Percentiles rank a stretch among this genome's conserved stretches.
These are phyloP conservation scores for Acronicta alni DNA, from an alignment of 2,888 invertebrate species.

Conservation along the genomic window DNA sequence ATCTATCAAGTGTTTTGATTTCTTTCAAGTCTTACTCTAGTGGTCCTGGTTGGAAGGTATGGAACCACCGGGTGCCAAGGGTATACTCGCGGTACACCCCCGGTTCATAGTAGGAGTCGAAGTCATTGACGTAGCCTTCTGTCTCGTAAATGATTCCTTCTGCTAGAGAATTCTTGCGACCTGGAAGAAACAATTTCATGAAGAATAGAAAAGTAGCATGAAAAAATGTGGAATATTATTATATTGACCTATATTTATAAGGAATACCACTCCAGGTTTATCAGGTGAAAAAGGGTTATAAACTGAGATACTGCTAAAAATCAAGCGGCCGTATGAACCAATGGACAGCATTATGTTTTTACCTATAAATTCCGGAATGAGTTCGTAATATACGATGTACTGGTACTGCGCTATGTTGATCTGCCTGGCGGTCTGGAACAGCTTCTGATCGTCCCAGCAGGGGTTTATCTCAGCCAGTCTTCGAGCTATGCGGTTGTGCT, in stretches of 20 bases:
- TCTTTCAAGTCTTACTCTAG: constrained; percentile 57
- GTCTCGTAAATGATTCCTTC: constrained; percentile 65
- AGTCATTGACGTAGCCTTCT: constrained; percentile 89
- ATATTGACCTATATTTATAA: too few relatives aligned
- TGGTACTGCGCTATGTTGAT: constrained; percentile 94
- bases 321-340: too few relatives aligned
- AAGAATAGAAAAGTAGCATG: too few relatives aligned
- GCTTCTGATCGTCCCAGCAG: constrained; percentile 95
- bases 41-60: constrained; percentile 63
- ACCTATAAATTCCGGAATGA: constrained; percentile 93
- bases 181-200: constrained; percentile 20
- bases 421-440: constrained; percentile 90
- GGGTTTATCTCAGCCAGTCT: constrained; percentile 92
- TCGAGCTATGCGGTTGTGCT: constrained; percentile 94
- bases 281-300: too few relatives aligned
- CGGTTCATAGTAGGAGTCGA: constrained; percentile 88
- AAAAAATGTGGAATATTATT: too few relatives aligned
- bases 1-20: too few relatives aligned
- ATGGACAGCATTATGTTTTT: constrained; percentile 68
- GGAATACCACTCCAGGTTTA: too few relatives aligned
- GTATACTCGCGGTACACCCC: constrained; percentile 90
- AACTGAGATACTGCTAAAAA: too few relatives aligned
- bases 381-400: constrained; percentile 94
- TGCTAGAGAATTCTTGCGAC: constrained; percentile 55
- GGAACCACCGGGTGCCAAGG: constrained; percentile 89